These are phyloP conservation scores for Plusia festucae DNA, from an alignment of 2,888 invertebrate species.

Conservation along the genomic window DNA sequence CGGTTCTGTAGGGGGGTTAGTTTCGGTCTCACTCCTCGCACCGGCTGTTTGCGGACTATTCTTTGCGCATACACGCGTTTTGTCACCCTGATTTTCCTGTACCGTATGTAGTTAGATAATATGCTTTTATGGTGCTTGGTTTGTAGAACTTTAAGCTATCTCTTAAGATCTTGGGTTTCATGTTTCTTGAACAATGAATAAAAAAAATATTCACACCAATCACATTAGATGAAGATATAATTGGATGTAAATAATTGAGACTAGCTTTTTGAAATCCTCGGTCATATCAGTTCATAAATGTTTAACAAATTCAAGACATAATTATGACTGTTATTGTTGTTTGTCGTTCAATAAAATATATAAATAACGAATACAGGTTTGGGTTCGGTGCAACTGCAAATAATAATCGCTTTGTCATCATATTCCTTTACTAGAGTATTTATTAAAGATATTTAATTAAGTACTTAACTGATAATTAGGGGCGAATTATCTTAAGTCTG, in stretches of 20 bases:
- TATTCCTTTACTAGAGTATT: conserved; percentile 85
- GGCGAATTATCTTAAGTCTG: not conserved
- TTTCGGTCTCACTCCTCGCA: conserved; percentile 68
- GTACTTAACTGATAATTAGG: not conserved
- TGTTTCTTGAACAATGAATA: conserved; percentile 15
- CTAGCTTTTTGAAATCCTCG: conserved; percentile 84
- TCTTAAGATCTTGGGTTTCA: conserved; percentile 58
- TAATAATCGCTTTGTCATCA: conserved; percentile 66
- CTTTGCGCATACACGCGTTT: conserved; percentile 52
- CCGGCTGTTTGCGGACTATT: conserved; percentile 47
- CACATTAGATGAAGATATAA: conserved; percentile 15
- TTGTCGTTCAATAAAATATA: conserved; percentile 9
- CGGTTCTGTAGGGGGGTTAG: conserved; percentile 66
- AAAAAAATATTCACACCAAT: conserved; percentile 17
- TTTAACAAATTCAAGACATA: conserved; percentile 27
- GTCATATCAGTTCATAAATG: conserved; percentile 62
- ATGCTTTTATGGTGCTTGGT: conserved; percentile 71
- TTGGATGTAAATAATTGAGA: conserved; percentile 74
- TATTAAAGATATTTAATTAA: conserved; percentile 10
- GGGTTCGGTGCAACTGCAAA: conserved; percentile 32
- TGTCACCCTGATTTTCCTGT: conserved; percentile 43
- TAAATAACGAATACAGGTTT: conserved; percentile 32
- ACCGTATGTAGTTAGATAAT: conserved; percentile 54
- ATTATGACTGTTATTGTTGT: conserved; percentile 31
- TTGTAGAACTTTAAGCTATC: conserved; percentile 57